These are phyloP conservation scores for Epizoanthus fatuus DNA, from an alignment of 92 coral and sea anemone species.

Conservation along the genomic window DNA sequence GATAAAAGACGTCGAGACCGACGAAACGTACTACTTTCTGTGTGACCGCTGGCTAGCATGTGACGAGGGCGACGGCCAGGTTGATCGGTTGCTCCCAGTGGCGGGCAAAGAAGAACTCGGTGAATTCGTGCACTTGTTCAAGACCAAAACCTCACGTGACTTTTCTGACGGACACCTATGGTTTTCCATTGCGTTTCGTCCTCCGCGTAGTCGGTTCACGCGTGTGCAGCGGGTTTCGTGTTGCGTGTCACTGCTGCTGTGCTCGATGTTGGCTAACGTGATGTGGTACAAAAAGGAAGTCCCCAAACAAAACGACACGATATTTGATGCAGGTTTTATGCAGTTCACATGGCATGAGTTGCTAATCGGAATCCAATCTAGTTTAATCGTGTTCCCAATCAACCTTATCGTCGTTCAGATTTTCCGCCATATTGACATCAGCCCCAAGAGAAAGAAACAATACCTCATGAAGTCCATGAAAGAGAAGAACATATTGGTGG, in stretches of 20 bases:
- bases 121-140: conserved; percentile 91
- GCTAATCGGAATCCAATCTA: conserved; percentile 90
- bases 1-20: conserved; percentile 88
- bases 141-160: conserved; percentile 88
- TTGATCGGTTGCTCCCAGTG: conserved; percentile 91
- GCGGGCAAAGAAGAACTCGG: conserved; percentile 96
- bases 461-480: conserved; percentile 47
- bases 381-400: conserved; percentile 94
- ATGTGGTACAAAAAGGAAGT: conserved; percentile 82
- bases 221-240: conserved; percentile 96
- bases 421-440: conserved; percentile 81
- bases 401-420: conserved; percentile 89
- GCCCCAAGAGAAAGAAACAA: conserved; percentile 79
- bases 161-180: conserved; percentile 96
- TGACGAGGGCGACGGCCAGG: conserved; percentile 98
- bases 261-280: conserved; percentile 94
- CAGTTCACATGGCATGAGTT: conserved; percentile 89
- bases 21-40: conserved; percentile 87
- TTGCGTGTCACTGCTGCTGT: conserved; percentile 86
- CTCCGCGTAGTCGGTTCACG: conserved; percentile 95
- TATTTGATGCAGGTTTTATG: conserved; percentile 86
- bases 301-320: conserved; percentile 71
- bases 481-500: background rate
- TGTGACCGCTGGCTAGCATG: conserved; percentile 98
- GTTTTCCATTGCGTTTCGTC: conserved; percentile 98